These are phyloP conservation scores for Linurgus olivaceus DNA, from an alignment of 2,797 vertebrate genomes.

Conservation along the genomic window DNA sequence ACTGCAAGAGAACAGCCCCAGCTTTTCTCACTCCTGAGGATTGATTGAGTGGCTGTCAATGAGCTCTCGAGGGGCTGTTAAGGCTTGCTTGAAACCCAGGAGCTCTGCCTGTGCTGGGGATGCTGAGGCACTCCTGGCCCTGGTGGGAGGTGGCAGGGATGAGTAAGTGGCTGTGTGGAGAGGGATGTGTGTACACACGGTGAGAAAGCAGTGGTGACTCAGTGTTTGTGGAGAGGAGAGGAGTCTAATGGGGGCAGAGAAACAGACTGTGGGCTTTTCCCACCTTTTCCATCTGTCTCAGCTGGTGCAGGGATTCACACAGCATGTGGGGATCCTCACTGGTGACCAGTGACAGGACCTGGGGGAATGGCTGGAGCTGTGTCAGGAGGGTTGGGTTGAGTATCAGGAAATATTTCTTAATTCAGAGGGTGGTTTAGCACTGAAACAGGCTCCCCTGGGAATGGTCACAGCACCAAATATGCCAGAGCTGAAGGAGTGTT, in stretches of 20 bases:
- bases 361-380: neutral
- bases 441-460: neutral
- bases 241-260: neutral
- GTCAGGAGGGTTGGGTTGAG: neutral
- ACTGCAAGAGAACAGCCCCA: neutral
- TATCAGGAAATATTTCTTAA: neutral
- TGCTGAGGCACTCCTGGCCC: neutral
- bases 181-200: neutral
- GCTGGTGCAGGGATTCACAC: neutral
- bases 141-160: conserved; percentile 13
- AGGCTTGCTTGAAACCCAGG: neutral
- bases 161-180: neutral
- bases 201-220: conserved; percentile 22
- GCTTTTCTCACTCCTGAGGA: neutral
- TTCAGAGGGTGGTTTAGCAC: neutral
- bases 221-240: neutral
- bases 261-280: neutral
- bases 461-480: neutral
- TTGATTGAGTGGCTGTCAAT: neutral
- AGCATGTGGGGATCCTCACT: fast-evolving
- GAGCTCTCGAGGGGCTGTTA: conserved; percentile 36
- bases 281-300: neutral
- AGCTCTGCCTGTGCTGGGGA: neutral
- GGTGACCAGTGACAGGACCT: neutral
- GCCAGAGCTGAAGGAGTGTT: neutral